Base-by-base conservation (phyloP, 2,888 invertebrate species). In the Cetonia aurata region DNA sequence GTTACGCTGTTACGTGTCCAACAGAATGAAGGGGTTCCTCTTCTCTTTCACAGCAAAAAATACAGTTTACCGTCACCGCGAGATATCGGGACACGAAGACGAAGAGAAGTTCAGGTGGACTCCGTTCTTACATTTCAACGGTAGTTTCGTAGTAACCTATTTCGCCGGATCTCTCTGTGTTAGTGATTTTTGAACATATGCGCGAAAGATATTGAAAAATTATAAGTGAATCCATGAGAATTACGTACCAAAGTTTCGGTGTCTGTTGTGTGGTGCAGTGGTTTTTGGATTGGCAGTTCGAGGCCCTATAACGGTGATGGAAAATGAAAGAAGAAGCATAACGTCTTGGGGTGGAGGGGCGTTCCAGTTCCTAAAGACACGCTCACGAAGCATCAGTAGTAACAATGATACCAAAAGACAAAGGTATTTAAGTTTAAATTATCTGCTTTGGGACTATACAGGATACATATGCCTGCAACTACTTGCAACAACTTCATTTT, bases 311-410 rank as follows among this genome's bases (percentile, higher is more conserved):
- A 17, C 25, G 52, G 71, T 67, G 71, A 69, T 71, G 69, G 71
- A 71, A 65, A 57, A 55, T 25, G 67, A 67, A 56, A 67, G 55
- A 50, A 46, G 25, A 52, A 15, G 50, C 50, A 52, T 33, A 59
- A 67, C 52, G 53, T 42, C 33, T 15, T 52, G 25, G 50, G 1
- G 53, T 44, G 33, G 62, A 59, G 46, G 68, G 59, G 68, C 62
- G 57, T 53, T 71, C 59, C 71, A 66, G 56, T 71, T 71, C 60
- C 65, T 71, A 17, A 71, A 68, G 69, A 56, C 67, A 37, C 67
- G 67, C 37, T 55, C 55, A 33, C 60, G 71, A 44, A 69, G 62
- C 6, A 37, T 8, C 37, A 62, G 56, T 19, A 52, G n/a, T 56
- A 69, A 69, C 50, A 62, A 19, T 44, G 71, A 65, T 4, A 15